These are phyloP conservation scores for Xestia ashworthii DNA, from an alignment of 2,888 invertebrate genomes.

Conservation along the genomic window DNA sequence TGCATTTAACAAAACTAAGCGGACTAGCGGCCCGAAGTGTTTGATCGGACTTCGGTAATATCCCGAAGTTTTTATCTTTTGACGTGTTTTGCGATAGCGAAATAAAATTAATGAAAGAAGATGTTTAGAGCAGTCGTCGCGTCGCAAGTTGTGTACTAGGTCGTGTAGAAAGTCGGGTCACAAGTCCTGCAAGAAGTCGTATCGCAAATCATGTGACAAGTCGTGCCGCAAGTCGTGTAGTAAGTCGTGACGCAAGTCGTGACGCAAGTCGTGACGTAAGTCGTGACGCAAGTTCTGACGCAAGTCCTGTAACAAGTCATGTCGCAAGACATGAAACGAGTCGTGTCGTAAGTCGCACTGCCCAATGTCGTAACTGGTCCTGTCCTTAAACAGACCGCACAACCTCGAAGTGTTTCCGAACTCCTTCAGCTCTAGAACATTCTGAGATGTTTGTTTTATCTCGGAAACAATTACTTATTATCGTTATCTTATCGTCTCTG, in stretches of 20 bases:
- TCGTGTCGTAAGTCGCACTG: neutral
- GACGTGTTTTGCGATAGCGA: neutral
- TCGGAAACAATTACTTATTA: slow-evolving; percentile 57
- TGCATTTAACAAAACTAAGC: slow-evolving; percentile 56
- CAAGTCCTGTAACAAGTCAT: neutral
- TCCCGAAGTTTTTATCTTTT: neutral
- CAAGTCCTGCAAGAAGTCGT: neutral
- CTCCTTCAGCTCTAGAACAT: slow-evolving; percentile 12
- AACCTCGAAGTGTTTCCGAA: slow-evolving; percentile 31
- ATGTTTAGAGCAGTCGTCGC: neutral
- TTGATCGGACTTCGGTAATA: neutral
- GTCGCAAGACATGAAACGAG: neutral
- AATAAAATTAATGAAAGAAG: neutral
- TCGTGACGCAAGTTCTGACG: no score
- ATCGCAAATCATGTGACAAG: neutral
- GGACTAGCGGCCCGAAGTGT: slow-evolving; percentile 26
- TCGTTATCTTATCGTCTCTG: slow-evolving; percentile 11
- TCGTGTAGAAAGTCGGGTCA: neutral
- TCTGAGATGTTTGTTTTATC: slow-evolving; percentile 46
- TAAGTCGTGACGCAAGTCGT: no score
- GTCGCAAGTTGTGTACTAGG: neutral
- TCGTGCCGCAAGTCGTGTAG: no score
- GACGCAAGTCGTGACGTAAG: no score
- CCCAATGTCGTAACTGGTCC: neutral
- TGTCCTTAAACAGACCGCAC: slow-evolving; percentile 10